Conservation (phyloP, 1,140 invertebrate genomes). For the Drepana arcuata region DNA sequence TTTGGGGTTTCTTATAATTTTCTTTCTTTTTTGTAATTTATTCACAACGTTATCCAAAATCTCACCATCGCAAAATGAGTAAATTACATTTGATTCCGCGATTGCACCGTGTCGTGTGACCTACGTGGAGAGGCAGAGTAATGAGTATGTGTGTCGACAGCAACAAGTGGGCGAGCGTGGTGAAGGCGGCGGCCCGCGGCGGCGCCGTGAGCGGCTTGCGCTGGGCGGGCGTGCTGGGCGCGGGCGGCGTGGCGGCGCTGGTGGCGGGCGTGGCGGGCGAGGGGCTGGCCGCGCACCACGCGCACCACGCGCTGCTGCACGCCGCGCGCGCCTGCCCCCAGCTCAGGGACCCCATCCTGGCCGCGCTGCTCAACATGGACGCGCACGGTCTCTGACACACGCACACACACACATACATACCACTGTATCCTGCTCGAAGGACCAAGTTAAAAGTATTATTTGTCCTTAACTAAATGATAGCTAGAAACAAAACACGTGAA, state of each 20-base stretch:
- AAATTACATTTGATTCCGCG: too few relatives aligned
- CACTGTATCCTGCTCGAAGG: too few relatives aligned
- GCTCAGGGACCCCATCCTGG: constrained; percentile 27
- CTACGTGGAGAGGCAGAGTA: not conserved
- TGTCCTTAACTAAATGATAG: too few relatives aligned
- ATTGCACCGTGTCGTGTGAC: not conserved
- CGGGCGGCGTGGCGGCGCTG: constrained; percentile 30
- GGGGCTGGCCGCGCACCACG: constrained; percentile 16
- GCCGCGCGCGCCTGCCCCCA: constrained; percentile 31
- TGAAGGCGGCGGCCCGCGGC: constrained; percentile 23
- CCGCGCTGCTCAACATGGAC: constrained; percentile 37
- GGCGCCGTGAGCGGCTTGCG: constrained; percentile 22
- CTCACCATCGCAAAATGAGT: too few relatives aligned
- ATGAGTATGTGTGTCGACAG: constrained; percentile 18
- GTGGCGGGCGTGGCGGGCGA: constrained; percentile 12
- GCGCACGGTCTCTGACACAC: too few relatives aligned
- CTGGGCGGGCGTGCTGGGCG: constrained; percentile 29
- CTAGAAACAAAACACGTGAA: too few relatives aligned
- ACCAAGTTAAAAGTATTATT: too few relatives aligned
- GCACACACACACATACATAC: too few relatives aligned
- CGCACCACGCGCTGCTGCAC: constrained; percentile 32
- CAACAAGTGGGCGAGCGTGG: constrained; percentile 54
- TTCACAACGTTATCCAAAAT: too few relatives aligned
- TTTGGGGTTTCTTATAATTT: too few relatives aligned
- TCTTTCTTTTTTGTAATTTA: too few relatives aligned